These are phyloP conservation scores for Taxidea taxus DNA, from an alignment of 2,113 vertebrate genomes.

Conservation along the genomic window DNA sequence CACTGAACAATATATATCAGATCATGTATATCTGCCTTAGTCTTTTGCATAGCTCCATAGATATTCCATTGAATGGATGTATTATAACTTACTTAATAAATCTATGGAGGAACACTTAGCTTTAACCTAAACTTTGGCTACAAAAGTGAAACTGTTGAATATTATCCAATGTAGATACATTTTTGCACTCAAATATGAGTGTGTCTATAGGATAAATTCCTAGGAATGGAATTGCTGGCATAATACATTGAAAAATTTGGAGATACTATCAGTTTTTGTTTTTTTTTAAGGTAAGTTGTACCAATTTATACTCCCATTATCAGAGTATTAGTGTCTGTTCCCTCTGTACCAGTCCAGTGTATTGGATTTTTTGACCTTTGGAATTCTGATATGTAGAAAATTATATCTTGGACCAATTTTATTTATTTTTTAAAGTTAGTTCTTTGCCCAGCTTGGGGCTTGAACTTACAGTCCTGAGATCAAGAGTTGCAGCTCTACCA, in stretches of 20 bases:
- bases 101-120: conserved; percentile 21
- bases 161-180: conserved; percentile 47
- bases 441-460: background rate
- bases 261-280: background rate
- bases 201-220: conserved; percentile 28
- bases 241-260: conserved; percentile 8
- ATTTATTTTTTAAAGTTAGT: background rate
- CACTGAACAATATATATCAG: background rate
- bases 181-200: conserved; percentile 28
- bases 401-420: conserved; percentile 46
- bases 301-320: background rate
- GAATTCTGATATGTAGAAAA: conserved; percentile 8
- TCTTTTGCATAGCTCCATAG: conserved; percentile 4
- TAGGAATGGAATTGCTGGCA: background rate
- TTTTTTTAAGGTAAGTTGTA: conserved; percentile 19
- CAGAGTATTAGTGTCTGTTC: background rate
- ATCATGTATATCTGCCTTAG: background rate
- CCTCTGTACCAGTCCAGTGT: background rate
- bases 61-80: background rate
- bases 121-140: conserved; percentile 46
- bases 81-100: conserved; percentile 36
- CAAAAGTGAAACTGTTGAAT: conserved; percentile 51
- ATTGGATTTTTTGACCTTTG: background rate
- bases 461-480: background rate
- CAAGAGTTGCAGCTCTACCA: no score